These are phyloP conservation scores for Nothura maculosa DNA, from an alignment of 2,797 vertebrate species.

Conservation along the genomic window DNA sequence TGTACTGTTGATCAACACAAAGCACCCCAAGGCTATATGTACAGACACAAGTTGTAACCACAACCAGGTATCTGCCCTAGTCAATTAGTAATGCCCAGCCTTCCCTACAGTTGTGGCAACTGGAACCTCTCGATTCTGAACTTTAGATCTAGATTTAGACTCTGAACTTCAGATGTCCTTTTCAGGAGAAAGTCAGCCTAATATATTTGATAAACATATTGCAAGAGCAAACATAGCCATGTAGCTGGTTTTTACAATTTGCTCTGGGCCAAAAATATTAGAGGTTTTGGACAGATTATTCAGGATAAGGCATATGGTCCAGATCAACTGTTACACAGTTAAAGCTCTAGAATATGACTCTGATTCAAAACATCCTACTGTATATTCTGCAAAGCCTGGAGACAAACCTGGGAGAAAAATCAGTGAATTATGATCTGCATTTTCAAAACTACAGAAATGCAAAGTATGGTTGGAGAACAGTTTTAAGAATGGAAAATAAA, in stretches of 20 bases:
- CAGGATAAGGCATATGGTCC: neutral
- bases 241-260: too few relatives aligned
- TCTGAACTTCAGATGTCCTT: neutral
- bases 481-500: neutral
- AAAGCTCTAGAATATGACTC: neutral
- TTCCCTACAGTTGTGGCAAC: too few relatives aligned
- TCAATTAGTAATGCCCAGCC: neutral
- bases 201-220: neutral
- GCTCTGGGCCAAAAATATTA: neutral
- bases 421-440: neutral
- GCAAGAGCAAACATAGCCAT: neutral
- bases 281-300: neutral
- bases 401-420: neutral
- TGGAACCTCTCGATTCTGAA: neutral
- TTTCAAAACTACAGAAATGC: neutral
- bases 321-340: neutral
- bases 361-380: neutral
- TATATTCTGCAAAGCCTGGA: neutral
- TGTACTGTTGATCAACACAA: neutral
- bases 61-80: neutral
- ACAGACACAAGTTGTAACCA: too few relatives aligned
- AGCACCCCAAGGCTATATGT: neutral
- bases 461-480: neutral
- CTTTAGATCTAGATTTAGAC: too few relatives aligned
- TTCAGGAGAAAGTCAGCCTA: neutral